These are phyloP conservation scores for Cheilosia variabilis DNA, from an alignment of 2,888 invertebrate genomes.

Conservation along the genomic window DNA sequence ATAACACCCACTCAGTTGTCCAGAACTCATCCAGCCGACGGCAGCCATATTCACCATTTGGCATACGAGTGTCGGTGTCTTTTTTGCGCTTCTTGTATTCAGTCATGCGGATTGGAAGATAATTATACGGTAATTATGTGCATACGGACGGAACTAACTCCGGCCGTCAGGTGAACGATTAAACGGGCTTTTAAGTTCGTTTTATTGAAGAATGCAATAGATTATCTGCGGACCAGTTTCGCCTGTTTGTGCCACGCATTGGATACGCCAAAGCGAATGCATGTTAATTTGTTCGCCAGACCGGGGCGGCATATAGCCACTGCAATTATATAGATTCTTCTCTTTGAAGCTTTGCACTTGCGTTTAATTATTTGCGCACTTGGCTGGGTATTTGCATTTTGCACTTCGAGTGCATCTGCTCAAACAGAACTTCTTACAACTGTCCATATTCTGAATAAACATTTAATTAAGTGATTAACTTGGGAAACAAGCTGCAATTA, in stretches of 20 bases:
- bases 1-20: not conserved
- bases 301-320: not conserved
- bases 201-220: conserved; percentile 1
- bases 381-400: not conserved
- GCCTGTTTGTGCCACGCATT: not conserved
- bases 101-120: conserved; percentile 12
- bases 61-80: too few species aligned
- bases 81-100: not conserved
- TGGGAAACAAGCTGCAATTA: conserved; percentile 2
- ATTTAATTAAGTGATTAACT: conserved; percentile 5
- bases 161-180: conserved; percentile 18
- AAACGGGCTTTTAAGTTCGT: conserved; percentile 19
- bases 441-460: conserved; percentile 3
- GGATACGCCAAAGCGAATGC: not conserved
- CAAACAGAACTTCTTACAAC: not conserved
- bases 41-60: not conserved
- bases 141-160: conserved; percentile 23
- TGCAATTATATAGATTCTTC: not conserved
- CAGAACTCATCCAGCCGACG: not conserved
- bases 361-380: not conserved
- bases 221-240: not conserved
- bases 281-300: not conserved
- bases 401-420: conserved; percentile 1
- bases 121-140: conserved; percentile 27
- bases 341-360: not conserved